Conservation (phyloP, 2,888 invertebrate species). For the Chironomus riparius region DNA sequence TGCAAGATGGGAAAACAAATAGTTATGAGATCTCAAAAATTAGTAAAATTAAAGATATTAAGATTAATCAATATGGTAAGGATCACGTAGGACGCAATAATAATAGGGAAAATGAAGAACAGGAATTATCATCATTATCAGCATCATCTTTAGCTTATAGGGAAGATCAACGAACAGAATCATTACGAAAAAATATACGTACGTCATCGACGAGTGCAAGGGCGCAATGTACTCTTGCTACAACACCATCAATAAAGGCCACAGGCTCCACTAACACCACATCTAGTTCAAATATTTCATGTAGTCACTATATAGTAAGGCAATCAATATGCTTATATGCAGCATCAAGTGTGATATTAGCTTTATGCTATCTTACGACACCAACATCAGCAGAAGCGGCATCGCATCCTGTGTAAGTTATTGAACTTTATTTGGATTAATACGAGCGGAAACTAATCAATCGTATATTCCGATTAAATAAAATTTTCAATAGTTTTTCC, state of each 20-base stretch:
- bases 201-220: not conserved
- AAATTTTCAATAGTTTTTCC: conserved; percentile 56
- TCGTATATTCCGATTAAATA: too few relatives aligned
- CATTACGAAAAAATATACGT: not conserved
- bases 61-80: not conserved
- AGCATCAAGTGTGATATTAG: conserved; percentile 41
- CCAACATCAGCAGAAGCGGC: conserved; percentile 35
- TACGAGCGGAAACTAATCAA: not conserved
- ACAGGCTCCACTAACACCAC: not conserved
- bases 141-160: conserved; percentile 12
- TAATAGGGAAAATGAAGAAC: not conserved
- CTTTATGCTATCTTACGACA: conserved; percentile 41
- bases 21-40: not conserved
- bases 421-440: not conserved
- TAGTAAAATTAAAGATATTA: not conserved
- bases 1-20: not conserved
- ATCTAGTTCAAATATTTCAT: conserved; percentile 7
- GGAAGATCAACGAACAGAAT: not conserved
- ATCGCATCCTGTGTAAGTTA: conserved; percentile 43
- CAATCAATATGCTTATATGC: conserved; percentile 39
- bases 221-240: not conserved
- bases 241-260: not conserved
- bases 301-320: conserved; percentile 28
- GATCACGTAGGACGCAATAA: not conserved
- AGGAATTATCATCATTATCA: not conserved